Conservation (phyloP, 2,113 vertebrate species). For the Scortum barcoo region DNA sequence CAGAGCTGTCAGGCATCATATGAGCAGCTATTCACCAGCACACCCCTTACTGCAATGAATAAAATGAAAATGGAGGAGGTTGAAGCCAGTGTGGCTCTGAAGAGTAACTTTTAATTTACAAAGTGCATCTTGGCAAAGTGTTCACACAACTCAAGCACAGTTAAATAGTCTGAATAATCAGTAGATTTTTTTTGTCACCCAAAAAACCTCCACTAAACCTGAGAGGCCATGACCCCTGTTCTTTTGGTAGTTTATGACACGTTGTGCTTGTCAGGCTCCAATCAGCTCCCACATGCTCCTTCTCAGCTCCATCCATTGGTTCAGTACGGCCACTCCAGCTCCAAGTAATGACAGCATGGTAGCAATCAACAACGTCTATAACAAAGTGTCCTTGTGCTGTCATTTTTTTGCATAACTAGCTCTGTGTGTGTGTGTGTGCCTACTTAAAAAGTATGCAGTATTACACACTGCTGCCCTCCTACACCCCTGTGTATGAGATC, state of each 20-base stretch:
- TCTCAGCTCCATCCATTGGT: not conserved
- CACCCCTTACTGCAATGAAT: not conserved
- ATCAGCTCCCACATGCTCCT: slow-evolving; percentile 2
- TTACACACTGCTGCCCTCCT: slow-evolving; percentile 67
- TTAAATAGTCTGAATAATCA: not conserved
- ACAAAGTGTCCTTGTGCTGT: slow-evolving; percentile 73
- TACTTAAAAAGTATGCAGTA: slow-evolving; percentile 69
- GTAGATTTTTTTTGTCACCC: not conserved
- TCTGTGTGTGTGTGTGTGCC: slow-evolving; percentile 47
- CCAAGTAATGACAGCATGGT: slow-evolving; percentile 28
- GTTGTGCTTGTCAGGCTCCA: not conserved
- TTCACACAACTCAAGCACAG: not conserved
- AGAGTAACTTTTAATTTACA: not conserved
- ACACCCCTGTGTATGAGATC: slow-evolving; percentile 59
- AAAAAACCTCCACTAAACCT: not conserved
- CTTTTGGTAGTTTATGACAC: not conserved
- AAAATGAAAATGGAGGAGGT: not conserved
- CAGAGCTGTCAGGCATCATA: not conserved
- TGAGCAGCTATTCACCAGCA: too few relatives aligned
- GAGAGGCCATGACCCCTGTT: fast-evolving
- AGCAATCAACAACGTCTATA: slow-evolving; percentile 26
- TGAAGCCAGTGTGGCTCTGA: not conserved
- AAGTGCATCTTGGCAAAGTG: not conserved
- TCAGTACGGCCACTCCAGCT: not conserved
- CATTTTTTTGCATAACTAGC: slow-evolving; percentile 54